These are phyloP conservation scores for Apotomis capreana DNA, from an alignment of 2,888 invertebrate species.

Conservation along the genomic window DNA sequence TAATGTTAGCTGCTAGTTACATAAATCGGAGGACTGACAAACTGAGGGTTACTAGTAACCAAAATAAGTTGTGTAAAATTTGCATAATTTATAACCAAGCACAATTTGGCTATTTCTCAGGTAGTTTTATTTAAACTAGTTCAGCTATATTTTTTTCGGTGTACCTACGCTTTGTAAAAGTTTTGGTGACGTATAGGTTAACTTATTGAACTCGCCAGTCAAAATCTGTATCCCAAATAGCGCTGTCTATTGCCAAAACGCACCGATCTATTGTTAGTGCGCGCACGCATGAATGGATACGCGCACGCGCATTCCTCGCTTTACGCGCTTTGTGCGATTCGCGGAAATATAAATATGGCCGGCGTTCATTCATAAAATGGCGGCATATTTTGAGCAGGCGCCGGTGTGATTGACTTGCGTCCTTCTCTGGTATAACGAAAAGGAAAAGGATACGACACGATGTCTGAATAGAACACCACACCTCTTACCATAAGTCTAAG, in stretches of 20 bases:
- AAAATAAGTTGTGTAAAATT: no score
- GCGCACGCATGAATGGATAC: slow-evolving; percentile 21
- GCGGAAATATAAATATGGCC: slow-evolving; percentile 41
- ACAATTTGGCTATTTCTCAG: no score
- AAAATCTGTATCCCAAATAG: slow-evolving; percentile 11
- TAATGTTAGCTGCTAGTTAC: no score
- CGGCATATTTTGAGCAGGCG: slow-evolving; percentile 41
- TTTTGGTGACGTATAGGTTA: background rate
- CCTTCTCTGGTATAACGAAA: slow-evolving; percentile 2
- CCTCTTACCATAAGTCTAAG: background rate
- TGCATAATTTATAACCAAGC: no score
- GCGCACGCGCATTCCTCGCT: slow-evolving; percentile 33
- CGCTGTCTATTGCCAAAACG: slow-evolving; percentile 28
- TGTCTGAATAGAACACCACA: no score
- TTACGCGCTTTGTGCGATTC: slow-evolving; percentile 39
- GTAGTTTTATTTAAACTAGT: no score
- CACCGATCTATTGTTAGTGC: slow-evolving; percentile 37
- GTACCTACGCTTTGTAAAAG: no score
- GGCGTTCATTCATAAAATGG: slow-evolving; percentile 47
- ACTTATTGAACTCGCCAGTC: background rate
- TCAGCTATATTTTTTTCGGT: no score
- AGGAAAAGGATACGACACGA: background rate
- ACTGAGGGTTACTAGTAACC: no score
- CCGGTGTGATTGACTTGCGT: slow-evolving; percentile 6
- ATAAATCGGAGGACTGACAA: no score